These are phyloP conservation scores for Tachina fera DNA, from an alignment of 2,888 invertebrate genomes.

Conservation along the genomic window DNA sequence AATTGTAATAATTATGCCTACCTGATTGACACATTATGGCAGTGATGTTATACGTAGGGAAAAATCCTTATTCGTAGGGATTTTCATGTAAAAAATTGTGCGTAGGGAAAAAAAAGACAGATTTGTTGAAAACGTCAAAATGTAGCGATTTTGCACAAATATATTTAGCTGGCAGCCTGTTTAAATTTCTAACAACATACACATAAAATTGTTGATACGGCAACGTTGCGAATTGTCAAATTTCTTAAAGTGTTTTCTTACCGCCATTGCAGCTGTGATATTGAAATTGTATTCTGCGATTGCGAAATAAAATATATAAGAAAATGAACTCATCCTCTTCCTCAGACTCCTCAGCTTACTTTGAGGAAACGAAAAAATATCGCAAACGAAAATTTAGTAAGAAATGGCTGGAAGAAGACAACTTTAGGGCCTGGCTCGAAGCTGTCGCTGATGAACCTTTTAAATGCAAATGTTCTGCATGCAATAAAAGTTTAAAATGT, in stretches of 20 bases:
- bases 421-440: neutral
- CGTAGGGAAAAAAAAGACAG: constrained; percentile 1
- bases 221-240: neutral
- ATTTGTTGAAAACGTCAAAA: neutral
- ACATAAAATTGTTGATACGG: neutral
- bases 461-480: constrained; percentile 9
- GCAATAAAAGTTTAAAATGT: constrained; percentile 16
- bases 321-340: too few species aligned
- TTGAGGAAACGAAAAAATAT: neutral
- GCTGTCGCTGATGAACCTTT: constrained; percentile 8
- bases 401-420: neutral
- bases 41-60: too few species aligned
- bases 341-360: too few species aligned
- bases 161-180: neutral
- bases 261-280: constrained; percentile 4
- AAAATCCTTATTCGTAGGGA: too few species aligned
- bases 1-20: too few species aligned
- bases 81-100: too few species aligned
- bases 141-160: constrained; percentile 19
- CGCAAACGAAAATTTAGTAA: constrained; percentile 8
- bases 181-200: neutral
- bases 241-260: neutral
- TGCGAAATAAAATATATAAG: neutral
- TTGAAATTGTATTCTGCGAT: constrained; percentile 1
- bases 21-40: too few species aligned